Evolutionary conservation across 1,140 invertebrate species (phyloP).

Genomic region (Tetramorium alpestre): DNA sequence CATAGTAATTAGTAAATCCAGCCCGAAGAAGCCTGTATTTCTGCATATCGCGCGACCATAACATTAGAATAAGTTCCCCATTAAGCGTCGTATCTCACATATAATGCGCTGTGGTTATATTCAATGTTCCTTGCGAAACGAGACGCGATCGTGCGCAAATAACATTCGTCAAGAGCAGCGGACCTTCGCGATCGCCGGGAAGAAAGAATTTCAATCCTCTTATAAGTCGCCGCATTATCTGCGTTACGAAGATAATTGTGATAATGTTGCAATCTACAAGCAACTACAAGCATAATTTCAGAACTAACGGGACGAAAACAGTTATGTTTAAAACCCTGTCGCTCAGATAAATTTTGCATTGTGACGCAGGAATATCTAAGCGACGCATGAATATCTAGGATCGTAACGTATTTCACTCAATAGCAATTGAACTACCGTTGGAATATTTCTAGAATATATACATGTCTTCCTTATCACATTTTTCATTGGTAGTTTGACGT

Average conservation of each 20-base stretch:
- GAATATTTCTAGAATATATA: neutral
- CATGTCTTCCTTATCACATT: neutral
- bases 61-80: slow-evolving; percentile 43
- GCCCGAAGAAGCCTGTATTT: neutral
- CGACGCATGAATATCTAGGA: slow-evolving; percentile 6
- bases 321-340: slow-evolving; percentile 9
- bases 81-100: slow-evolving; percentile 30
- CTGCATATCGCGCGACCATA: slow-evolving; percentile 42
- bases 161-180: neutral
- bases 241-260: slow-evolving; percentile 13
- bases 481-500: neutral
- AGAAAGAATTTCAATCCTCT: slow-evolving; percentile 30
- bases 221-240: slow-evolving; percentile 4
- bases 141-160: neutral
- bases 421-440: neutral
- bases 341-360: slow-evolving; percentile 14
- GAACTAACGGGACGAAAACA: neutral
- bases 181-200: slow-evolving; percentile 7
- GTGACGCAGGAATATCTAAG: slow-evolving; percentile 8
- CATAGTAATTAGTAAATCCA: slow-evolving; percentile 55
- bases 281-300: slow-evolving; percentile 31
- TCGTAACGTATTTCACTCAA: neutral
- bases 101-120: slow-evolving; percentile 19
- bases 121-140: slow-evolving; percentile 9
- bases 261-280: slow-evolving; percentile 45